Base-by-base conservation (phyloP, 2,113 vertebrate genomes). In the Caranx ignobilis region DNA sequence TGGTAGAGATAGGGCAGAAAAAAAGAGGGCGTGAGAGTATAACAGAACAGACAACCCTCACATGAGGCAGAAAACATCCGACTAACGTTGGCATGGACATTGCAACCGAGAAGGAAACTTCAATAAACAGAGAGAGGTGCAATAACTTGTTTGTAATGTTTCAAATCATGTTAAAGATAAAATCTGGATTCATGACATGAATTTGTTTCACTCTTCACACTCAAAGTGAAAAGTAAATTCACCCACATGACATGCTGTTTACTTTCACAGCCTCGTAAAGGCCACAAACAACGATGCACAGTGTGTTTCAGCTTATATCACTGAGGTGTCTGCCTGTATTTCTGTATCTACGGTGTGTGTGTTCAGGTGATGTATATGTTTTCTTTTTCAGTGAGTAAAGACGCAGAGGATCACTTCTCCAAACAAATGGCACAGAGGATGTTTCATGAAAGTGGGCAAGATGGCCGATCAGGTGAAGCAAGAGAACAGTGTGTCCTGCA, bases 401-500 rank as follows among this genome's bases (percentile, higher is more conserved):
- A 65, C n/a, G 11, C 43, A 19, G 60, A 66, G 47, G 34, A 68
- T 79, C 45, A 60, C 21, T 3, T 60, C 52, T 62, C 47, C 2
- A 5, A 5, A 61, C 11, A 66, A 57, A 92, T 93, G 88, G 78
- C 83, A 4, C 78, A 91, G 35, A 77, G 41, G 66, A 81, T 75
- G 70, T 69, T 87, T 77, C 81, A 74, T 37, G 87, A 89, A 15
- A 64, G 84, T 43, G 79, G 82, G 4, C 64, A 81, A 59, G 88
- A 90, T 3, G 92, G 78, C 0, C 83, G 90, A 62, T 93, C 92
- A 77, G 93, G 93, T 94, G 55, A 85, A 59, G 2, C 5, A 9
- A 18, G 5, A 10, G 9, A 52, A 18, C 16, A 48, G 47, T 6
- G 15, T 48, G 13, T 47, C 4, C 7, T 48, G 47, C 16, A 18